phyloP scores from a whole-genome alignment of 2,797 vertebrate genomes.

The Lates japonicus region DNA sequence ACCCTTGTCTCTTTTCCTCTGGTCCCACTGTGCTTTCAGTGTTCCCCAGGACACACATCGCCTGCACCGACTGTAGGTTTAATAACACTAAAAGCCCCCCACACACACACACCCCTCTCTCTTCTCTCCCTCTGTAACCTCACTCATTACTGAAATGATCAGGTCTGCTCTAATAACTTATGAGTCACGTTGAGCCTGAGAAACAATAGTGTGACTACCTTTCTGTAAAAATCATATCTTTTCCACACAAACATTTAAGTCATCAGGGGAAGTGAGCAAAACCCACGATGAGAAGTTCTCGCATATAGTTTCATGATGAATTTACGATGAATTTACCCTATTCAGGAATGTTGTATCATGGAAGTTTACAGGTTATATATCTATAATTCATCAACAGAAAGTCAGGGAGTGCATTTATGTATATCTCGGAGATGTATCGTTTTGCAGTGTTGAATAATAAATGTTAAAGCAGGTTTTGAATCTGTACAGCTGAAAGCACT shows the following conservation, averaged over 20 bases:
- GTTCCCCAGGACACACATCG: constrained; percentile 47
- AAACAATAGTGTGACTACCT: constrained; percentile 31
- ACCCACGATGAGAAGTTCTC: constrained; percentile 3
- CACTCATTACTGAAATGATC: constrained; percentile 72
- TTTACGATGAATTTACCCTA: constrained; percentile 22
- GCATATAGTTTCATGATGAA: constrained; percentile 21
- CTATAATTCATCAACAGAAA: constrained; percentile 69
- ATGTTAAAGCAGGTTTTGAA: constrained; percentile 66
- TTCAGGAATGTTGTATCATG: constrained; percentile 36
- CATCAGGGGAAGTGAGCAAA: constrained; percentile 17
- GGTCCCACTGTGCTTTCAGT: constrained; percentile 25
- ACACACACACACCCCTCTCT: constrained; percentile 10
- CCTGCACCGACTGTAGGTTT: constrained; percentile 70
- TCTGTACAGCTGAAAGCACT: constrained; percentile 54
- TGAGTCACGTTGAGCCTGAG: constrained; percentile 37
- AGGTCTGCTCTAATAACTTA: constrained; percentile 58
- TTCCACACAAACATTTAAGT: neutral
- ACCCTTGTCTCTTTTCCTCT: constrained; percentile 42
- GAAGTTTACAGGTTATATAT: constrained; percentile 59
- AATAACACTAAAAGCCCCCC: constrained; percentile 81
- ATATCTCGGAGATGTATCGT: constrained; percentile 74
- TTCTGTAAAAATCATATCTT: constrained; percentile 7
- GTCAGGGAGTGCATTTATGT: constrained; percentile 35
- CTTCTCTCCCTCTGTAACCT: constrained; percentile 55
- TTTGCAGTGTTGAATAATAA: constrained; percentile 76